Base-by-base conservation (phyloP, 1,140 invertebrate species). In the Drosophila tsacasi region DNA sequence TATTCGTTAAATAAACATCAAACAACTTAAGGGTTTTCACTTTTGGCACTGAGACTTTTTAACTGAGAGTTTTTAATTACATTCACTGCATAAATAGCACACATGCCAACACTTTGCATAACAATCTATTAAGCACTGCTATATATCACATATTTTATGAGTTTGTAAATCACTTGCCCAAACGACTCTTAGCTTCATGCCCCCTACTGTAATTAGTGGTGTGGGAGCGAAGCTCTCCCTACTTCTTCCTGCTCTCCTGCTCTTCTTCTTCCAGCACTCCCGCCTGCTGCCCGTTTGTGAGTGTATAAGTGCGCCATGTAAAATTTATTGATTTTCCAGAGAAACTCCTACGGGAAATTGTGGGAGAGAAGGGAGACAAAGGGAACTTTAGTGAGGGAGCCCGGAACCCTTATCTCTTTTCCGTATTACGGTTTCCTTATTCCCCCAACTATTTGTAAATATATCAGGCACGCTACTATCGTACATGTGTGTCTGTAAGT, bases 271-370 rank as follows among this genome's bases (percentile, higher is more conserved):
- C 27, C 21, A 19, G 15, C 55, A 46, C 63, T 77, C 42, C 62
- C 47, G 25, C 76, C 55, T 69, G 40, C 25, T 42, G 71, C 55
- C 32, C 66, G 44, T 63, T 37, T 46, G 52, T 57, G 30, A 60
- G 52, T 76, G 46, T 69, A 54, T 74, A 19, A 68, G 57, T 72
- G 50, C 47, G 62, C 37, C 63, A 76, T 83, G 84, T 87, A 75
- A 65, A 81, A 73, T 69, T 62, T 89, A 89, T 89, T 77, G 85
- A 89, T 89, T 89, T 90, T 82, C 66, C 75, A 62, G 63, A 66
- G 52, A 61, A 86, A 86, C 81, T 82, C 81, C 74, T 68, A 73
- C 60, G 67, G 73, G 68, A 64, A 59, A 40, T 17, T 39, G 46
- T 58, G 63, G 42, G 39, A 30, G 7, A 30, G n/a, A n/a, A n/a